Evolutionary conservation across 64 coral and sea anemone species (phyloP).

Genomic region (Platygyra sinensis): DNA sequence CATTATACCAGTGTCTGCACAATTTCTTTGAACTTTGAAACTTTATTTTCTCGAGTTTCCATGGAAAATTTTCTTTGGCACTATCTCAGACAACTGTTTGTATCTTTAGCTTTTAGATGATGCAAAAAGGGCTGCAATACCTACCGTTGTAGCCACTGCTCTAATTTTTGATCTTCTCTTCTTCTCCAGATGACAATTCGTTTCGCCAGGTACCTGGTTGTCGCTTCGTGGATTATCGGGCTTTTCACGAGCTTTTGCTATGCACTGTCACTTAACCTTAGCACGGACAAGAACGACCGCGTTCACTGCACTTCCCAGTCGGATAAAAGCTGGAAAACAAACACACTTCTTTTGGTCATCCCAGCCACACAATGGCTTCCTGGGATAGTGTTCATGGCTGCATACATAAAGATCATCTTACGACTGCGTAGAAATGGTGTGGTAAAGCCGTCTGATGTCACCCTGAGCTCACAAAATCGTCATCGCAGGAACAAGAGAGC

Average conservation of each 20-base stretch:
- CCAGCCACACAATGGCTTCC: neutral
- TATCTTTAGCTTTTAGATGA: too few species aligned
- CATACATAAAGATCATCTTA: conserved; percentile 13
- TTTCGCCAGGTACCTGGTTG: neutral
- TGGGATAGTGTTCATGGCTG: neutral
- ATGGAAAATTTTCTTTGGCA: too few species aligned
- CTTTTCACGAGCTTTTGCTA: neutral
- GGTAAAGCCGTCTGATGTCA: neutral
- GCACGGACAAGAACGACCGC: neutral
- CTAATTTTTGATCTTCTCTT: too few species aligned
- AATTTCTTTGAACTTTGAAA: too few species aligned
- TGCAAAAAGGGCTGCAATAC: too few species aligned
- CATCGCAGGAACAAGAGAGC: conserved; percentile 36
- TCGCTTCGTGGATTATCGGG: neutral
- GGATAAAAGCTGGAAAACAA: neutral
- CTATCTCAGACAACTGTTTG: too few species aligned
- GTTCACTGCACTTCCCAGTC: neutral
- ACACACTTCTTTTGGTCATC: neutral
- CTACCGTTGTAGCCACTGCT: too few species aligned
- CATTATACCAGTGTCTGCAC: too few species aligned
- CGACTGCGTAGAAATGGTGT: conserved; percentile 44
- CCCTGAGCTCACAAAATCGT: conserved; percentile 15
- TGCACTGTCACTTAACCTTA: neutral
- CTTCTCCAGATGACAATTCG: conserved; percentile 27
- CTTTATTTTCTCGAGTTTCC: too few species aligned